Conservation (phyloP, 2,888 invertebrate genomes). For the Brassicogethes aeneus region DNA sequence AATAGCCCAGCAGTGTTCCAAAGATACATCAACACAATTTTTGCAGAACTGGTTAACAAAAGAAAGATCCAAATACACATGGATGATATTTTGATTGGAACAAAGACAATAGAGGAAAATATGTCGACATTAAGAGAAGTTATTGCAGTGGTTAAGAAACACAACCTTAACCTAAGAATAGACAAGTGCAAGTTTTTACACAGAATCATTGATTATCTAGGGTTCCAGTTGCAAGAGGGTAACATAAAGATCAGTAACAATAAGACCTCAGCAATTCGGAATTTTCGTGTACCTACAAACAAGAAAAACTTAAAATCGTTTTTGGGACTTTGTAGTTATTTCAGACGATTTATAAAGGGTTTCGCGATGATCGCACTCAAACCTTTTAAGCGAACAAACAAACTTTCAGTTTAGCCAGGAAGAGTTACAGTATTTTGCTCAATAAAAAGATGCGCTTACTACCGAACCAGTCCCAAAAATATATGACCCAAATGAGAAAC, state of each 20-base stretch:
- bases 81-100: constrained; percentile 9
- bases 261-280: constrained; percentile 10
- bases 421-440: constrained; percentile 19
- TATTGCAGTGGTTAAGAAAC: neutral
- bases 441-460: constrained; percentile 14
- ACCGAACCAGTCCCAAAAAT: constrained; percentile 16
- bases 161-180: neutral
- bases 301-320: constrained; percentile 16
- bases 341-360: constrained; percentile 19
- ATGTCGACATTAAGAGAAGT: neutral
- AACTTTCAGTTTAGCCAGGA: constrained; percentile 19
- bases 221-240: neutral
- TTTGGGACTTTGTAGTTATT: constrained; percentile 21
- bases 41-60: constrained; percentile 17
- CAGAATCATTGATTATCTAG: neutral
- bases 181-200: neutral
- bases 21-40: constrained; percentile 26
- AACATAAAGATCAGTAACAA: constrained; percentile 12
- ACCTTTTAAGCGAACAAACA: constrained; percentile 17
- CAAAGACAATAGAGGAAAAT: constrained; percentile 7
- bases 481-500: constrained; percentile 21
- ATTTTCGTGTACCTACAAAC: constrained; percentile 15
- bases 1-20: constrained; percentile 31
- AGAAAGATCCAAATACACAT: constrained; percentile 10
- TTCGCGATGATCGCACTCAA: constrained; percentile 20